phyloP scores from a whole-genome alignment of 2,797 vertebrate genomes.

The Saxicola maurus region DNA sequence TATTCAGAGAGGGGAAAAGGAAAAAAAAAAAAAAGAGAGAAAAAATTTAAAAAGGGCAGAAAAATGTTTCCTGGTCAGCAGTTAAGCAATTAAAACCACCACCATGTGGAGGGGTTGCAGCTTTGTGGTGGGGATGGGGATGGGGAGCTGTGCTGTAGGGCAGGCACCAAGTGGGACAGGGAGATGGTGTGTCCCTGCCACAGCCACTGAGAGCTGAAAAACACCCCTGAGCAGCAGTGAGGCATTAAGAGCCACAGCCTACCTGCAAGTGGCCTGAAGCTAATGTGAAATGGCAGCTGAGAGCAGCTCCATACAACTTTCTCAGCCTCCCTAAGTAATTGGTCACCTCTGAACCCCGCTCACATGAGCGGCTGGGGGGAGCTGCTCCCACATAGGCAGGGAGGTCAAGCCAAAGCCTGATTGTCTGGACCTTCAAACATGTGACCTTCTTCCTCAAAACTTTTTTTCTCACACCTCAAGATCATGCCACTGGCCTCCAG shows the following conservation, averaged over 20 bases:
- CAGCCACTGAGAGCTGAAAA: slow-evolving; percentile 25
- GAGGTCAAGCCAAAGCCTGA: slow-evolving; percentile 77
- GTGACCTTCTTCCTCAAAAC: slow-evolving; percentile 68
- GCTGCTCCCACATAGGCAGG: slow-evolving; percentile 62
- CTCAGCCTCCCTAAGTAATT: slow-evolving; percentile 85
- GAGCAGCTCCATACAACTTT: slow-evolving; percentile 80
- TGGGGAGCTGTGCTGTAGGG: neutral
- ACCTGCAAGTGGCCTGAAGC: slow-evolving; percentile 74
- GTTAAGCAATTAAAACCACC: neutral
- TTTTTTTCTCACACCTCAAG: slow-evolving; percentile 75
- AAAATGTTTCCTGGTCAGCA: neutral
- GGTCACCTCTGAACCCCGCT: slow-evolving; percentile 80
- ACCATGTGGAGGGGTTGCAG: neutral
- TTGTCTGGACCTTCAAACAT: slow-evolving; percentile 72
- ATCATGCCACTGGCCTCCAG: slow-evolving; percentile 61
- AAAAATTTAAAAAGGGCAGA: neutral
- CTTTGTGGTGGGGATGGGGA: neutral
- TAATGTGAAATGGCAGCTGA: slow-evolving; percentile 86
- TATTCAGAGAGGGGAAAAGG: fast-evolving
- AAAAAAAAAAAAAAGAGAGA: fast-evolving
- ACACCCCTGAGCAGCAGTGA: slow-evolving; percentile 51
- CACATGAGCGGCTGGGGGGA: slow-evolving; percentile 70
- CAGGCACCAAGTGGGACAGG: fast-evolving
- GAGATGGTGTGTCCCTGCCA: neutral
- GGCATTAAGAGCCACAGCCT: slow-evolving; percentile 58